Evolutionary conservation across 2,113 vertebrate genomes (phyloP).

Genomic region (Halcyon senegalensis): DNA sequence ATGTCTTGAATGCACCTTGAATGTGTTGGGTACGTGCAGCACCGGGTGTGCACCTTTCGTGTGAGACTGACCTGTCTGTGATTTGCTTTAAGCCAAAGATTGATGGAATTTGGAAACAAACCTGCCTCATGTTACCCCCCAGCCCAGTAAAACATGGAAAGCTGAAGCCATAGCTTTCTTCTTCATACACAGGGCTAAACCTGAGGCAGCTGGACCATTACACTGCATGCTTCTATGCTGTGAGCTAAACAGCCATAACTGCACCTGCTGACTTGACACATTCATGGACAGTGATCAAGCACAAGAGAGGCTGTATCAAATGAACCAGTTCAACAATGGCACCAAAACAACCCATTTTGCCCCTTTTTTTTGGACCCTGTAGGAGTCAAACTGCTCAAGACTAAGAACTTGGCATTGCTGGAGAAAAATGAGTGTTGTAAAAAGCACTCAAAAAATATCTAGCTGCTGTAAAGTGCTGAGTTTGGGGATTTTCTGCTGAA

Average conservation of each 20-base stretch:
- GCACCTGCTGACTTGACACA: background rate
- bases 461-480: background rate
- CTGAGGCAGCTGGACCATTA: background rate
- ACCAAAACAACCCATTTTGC: background rate
- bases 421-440: background rate
- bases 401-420: accelerated
- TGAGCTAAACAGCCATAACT: background rate
- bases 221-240: background rate
- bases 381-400: background rate
- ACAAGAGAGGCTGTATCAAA: background rate
- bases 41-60: background rate
- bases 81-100: background rate
- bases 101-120: background rate
- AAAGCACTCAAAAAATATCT: background rate
- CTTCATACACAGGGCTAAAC: background rate
- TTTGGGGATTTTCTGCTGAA: background rate
- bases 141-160: background rate
- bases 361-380: background rate
- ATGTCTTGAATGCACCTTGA: background rate
- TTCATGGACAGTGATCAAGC: background rate
- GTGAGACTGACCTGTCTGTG: background rate
- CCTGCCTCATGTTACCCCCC: background rate
- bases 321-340: background rate
- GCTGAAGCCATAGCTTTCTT: background rate
- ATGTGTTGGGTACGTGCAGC: background rate